These are phyloP conservation scores for Cataglyphis altisquamis DNA, from an alignment of 2,888 invertebrate species.

Conservation along the genomic window DNA sequence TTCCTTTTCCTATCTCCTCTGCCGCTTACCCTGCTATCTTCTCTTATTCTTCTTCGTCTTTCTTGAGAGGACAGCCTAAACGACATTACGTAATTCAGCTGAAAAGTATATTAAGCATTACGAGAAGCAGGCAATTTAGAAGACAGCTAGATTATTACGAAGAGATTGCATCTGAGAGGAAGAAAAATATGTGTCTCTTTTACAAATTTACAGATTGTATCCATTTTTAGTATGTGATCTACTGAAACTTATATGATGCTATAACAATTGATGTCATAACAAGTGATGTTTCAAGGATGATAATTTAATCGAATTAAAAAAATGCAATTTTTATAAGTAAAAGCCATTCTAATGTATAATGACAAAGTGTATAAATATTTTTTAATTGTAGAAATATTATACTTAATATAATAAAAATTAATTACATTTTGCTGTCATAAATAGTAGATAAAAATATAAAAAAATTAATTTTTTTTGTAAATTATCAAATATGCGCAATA, in stretches of 20 bases:
- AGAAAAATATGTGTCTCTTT: conserved; percentile 1
- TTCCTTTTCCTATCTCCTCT: not conserved
- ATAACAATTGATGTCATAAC: not conserved
- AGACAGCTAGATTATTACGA: conserved; percentile 18
- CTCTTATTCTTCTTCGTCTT: conserved; percentile 3
- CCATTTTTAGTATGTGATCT: not conserved
- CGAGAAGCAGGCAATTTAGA: conserved; percentile 23
- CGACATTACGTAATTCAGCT: conserved; percentile 5
- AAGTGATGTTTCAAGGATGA: not conserved
- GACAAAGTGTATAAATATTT: not conserved
- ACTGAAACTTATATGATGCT: not conserved
- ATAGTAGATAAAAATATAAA: not conserved
- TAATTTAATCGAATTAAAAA: not conserved
- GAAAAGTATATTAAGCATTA: conserved; percentile 25
- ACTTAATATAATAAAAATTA: no score
- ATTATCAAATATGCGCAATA: not conserved
- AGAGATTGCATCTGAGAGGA: conserved; percentile 21
- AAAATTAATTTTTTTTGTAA: not conserved
- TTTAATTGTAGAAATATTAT: not conserved
- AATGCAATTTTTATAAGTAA: not conserved
- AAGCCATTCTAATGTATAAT: not conserved
- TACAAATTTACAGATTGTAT: conserved; percentile 6
- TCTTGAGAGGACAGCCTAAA: conserved; percentile 25
- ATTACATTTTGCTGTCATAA: no score
- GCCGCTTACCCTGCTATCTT: conserved; percentile 14